Conservation (phyloP, 2,797 vertebrate genomes). For the Melanotaenia nigrans region DNA sequence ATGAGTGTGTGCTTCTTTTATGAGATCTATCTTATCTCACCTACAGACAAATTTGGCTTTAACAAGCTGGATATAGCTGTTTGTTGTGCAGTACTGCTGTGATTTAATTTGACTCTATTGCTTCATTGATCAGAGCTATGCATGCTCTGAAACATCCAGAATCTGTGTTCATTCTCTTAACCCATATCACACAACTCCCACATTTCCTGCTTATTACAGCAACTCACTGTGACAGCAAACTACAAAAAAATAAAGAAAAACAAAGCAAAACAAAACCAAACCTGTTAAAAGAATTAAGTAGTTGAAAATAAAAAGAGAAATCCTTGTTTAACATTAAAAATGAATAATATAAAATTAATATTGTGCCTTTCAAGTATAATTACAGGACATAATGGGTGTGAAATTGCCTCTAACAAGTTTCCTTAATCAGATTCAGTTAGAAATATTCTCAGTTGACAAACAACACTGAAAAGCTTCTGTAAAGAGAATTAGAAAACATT, state of each 20-base stretch:
- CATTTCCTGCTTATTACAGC: background rate
- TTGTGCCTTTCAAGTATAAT: background rate
- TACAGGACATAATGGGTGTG: background rate
- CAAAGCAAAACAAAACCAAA: no score
- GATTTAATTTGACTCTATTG: conserved; percentile 25
- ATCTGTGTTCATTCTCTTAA: conserved; percentile 13
- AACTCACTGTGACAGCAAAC: background rate
- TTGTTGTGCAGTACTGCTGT: conserved; percentile 15
- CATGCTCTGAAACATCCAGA: conserved; percentile 13
- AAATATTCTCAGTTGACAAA: background rate
- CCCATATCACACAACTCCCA: conserved; percentile 2
- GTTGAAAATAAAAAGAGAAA: fast-evolving
- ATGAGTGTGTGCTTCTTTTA: background rate
- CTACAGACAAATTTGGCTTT: background rate
- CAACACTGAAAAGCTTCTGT: background rate
- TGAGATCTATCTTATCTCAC: background rate
- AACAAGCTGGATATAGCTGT: background rate
- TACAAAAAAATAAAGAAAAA: background rate
- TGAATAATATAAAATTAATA: background rate
- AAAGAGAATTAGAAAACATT: conserved; percentile 18
- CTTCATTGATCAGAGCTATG: conserved; percentile 40
- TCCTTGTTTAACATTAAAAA: background rate
- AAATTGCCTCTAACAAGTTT: background rate
- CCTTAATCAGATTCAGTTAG: background rate
- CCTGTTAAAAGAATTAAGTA: background rate